Evolutionary conservation across 2,888 invertebrate genomes (phyloP), one percentile per base, ranked within the genome.

Genomic region (Melipona beecheii): DNA sequence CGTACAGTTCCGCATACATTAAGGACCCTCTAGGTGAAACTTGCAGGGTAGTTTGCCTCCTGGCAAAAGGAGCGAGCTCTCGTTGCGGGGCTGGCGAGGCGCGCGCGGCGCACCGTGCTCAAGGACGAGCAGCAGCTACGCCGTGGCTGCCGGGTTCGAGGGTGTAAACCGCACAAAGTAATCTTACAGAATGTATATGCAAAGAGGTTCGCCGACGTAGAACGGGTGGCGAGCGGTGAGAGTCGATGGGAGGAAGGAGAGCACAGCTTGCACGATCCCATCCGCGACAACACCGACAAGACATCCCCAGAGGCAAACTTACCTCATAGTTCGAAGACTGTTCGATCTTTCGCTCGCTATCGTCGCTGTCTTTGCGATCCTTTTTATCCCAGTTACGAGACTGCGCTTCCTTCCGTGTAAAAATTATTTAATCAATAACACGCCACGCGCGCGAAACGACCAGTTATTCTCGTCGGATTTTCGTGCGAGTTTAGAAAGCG

Each of bases 171-270:
- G 93, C 93, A 91, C 92, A 94, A 94, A 94, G 94, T 94, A 94
- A 94, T 94, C 94, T 94, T 94, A 94, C 94, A 94, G 94, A 94
- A 94, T 94, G 94, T 94, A 94, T 94, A 94, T 94, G 94, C 94
- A 94, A 94, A 94, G 94, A 94, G 94, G 94, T 89, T 90, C 87
- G 66, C 69, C 79, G 86, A 69, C 82, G 73, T 36, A 84, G 78
- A 62, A 52, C 64, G 69, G 76, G 58, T 56, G 75, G 58, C 64
- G 69, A 74, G 58, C 50, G 75, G 58, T 56, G 75, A 73, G 60
- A 60, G 43, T 43, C 81, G 87, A 77, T 73, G 78, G 78, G 77
- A 60, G 83, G 66, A 60, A 81, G 62, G 82, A 79, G 80, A 90
- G 90, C 93, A 92, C 94, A 93, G 94, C 94, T 94, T 94, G 94